Conservation (phyloP, 2,888 invertebrate species). For the Cyaniris semiargus region DNA sequence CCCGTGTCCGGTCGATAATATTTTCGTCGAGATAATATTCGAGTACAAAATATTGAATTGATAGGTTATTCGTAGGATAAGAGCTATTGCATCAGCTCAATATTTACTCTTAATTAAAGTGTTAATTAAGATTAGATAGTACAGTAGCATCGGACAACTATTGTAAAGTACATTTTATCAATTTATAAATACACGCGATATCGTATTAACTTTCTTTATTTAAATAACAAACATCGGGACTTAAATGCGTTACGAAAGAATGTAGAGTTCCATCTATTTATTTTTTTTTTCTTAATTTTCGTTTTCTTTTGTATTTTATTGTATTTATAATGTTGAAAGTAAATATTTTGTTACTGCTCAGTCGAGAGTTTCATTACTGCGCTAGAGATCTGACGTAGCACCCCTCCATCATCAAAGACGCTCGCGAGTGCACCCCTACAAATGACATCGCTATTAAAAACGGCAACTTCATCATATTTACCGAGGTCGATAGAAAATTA, state of each 20-base stretch:
- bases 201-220: background rate
- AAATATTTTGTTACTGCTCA: background rate
- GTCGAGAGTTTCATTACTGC: conserved; percentile 9
- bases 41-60: conserved; percentile 1
- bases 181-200: background rate
- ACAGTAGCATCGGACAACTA: background rate
- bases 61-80: conserved; percentile 18
- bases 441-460: conserved; percentile 19
- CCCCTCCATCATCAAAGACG: conserved; percentile 23
- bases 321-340: background rate
- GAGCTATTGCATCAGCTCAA: conserved; percentile 18
- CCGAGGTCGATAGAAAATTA: background rate
- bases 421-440: conserved; percentile 11
- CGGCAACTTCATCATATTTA: background rate
- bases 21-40: background rate
- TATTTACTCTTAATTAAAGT: conserved; percentile 26
- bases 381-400: background rate
- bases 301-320: background rate
- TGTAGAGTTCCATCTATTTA: background rate
- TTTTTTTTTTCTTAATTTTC: background rate
- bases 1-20: too few species aligned
- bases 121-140: conserved; percentile 20
- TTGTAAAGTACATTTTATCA: conserved; percentile 14
- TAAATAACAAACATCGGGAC: background rate
- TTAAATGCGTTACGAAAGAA: background rate